phyloP scores from a whole-genome alignment of 2,888 invertebrate genomes.

The Gasteruption jaculator region DNA sequence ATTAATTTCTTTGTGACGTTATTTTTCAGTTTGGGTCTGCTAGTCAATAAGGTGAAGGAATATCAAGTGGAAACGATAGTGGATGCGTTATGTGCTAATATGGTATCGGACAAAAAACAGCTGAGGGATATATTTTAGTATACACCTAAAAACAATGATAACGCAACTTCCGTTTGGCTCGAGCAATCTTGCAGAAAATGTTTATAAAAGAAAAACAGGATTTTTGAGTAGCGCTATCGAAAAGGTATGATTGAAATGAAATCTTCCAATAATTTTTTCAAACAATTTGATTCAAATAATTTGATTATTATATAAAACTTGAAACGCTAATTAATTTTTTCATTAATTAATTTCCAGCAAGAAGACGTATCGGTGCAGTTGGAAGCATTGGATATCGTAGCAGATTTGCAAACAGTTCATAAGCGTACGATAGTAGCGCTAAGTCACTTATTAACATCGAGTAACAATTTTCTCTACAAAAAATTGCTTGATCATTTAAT shows the following conservation, averaged over 20 bases:
- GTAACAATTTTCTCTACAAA: constrained; percentile 79
- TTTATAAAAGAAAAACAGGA: constrained; percentile 92
- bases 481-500: constrained; percentile 87
- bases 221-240: constrained; percentile 79
- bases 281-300: no score
- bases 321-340: constrained; percentile 3
- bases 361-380: constrained; percentile 97
- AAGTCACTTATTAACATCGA: constrained; percentile 87
- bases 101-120: constrained; percentile 96
- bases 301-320: constrained; percentile 44
- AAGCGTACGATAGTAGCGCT: constrained; percentile 92
- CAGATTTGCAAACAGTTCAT: constrained; percentile 90
- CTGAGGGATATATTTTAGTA: constrained; percentile 95
- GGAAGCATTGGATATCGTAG: constrained; percentile 94
- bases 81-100: constrained; percentile 92
- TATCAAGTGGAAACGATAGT: constrained; percentile 97
- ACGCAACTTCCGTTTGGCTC: constrained; percentile 87
- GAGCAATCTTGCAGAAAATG: constrained; percentile 83
- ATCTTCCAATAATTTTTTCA: no score
- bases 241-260: constrained; percentile 62
- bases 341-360: constrained; percentile 61
- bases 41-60: constrained; percentile 97
- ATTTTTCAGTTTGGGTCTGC: constrained; percentile 79
- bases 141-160: constrained; percentile 97
- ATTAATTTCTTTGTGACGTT: neutral